phyloP scores from a whole-genome alignment of 2,113 vertebrate species.

The Galeopterus variegatus region DNA sequence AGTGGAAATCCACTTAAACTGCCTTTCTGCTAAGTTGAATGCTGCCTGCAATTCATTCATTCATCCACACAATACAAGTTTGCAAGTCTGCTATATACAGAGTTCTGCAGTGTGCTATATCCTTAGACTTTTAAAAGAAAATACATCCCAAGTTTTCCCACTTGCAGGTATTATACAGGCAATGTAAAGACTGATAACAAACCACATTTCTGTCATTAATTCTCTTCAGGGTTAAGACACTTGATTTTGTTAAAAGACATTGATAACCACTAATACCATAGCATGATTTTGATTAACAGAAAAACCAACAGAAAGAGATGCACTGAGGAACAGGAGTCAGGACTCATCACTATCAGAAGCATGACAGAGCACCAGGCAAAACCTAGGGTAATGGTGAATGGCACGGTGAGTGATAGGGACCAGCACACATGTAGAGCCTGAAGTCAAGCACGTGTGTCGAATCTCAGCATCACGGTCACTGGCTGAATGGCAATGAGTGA shows the following conservation, averaged over 20 bases:
- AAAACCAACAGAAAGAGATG: not conserved
- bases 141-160: not conserved
- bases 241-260: not conserved
- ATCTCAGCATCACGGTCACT: not conserved
- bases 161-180: not conserved
- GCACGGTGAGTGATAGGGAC: rapidly evolving
- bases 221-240: slow-evolving; percentile 19
- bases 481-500: not conserved
- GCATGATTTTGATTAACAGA: not conserved
- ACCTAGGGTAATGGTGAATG: not conserved
- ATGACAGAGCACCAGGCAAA: not conserved
- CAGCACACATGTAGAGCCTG: rapidly evolving
- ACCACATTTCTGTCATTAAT: not conserved
- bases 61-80: not conserved
- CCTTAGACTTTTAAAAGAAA: slow-evolving; percentile 3
- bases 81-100: not conserved
- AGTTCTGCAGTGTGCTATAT: not conserved
- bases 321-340: not conserved
- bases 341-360: not conserved
- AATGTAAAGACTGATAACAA: not conserved
- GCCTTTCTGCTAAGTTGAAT: not conserved
- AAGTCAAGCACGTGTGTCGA: not conserved
- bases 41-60: not conserved
- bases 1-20: not conserved
- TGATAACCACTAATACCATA: not conserved